Base-by-base conservation (phyloP, 2,888 invertebrate species). In the Eumerus sabulonum region DNA sequence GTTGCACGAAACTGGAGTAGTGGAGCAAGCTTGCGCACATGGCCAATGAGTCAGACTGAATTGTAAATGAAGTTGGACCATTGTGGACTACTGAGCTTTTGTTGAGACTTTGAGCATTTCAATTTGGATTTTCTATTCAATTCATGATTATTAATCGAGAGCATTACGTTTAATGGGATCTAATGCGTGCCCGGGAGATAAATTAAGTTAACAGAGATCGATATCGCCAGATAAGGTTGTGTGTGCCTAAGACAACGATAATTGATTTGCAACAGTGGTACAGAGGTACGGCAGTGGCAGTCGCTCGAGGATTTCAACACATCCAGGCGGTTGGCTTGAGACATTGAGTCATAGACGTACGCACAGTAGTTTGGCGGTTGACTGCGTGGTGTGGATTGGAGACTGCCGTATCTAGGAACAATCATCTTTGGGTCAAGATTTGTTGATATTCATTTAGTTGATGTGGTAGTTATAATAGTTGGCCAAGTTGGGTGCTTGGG, bases 381-480 rank as follows among this genome's bases (percentile, higher is more conserved):
- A n/a, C n/a, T n/a, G n/a, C n/a, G n/a, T n/a, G n/a, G n/a, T n/a
- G n/a, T n/a, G n/a, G n/a, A n/a, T n/a, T n/a, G n/a, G n/a, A n/a
- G n/a, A n/a, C n/a, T n/a, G 18, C 19, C 9, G 17, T 40, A 47
- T 44, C 56, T 51, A 27, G 51, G 40, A 74, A 50, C 54, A 74
- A 57, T 64, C 79, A 79, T 79, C 79, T 79, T 64, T 79, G 74
- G 79, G 79, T 79, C 79, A 74, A 68, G 79, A 74, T 68, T 79
- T 79, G 74, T 74, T 63, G 63, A 68, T 59, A 68, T 62, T 53
- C 60, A 70, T 64, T 74, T 53, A 51, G 74, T 54, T 53, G 63
- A 57, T 60, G 79, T 68, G 27, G 27, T 27, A 7, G 27, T 27
- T 27, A n/a, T n/a, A n/a, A n/a, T n/a, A n/a, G 27, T 27, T 27